Evolutionary conservation across 2,797 vertebrate genomes (phyloP), one percentile per base, ranked within the genome.

Genomic region (Phrynocephalus forsythii): DNA sequence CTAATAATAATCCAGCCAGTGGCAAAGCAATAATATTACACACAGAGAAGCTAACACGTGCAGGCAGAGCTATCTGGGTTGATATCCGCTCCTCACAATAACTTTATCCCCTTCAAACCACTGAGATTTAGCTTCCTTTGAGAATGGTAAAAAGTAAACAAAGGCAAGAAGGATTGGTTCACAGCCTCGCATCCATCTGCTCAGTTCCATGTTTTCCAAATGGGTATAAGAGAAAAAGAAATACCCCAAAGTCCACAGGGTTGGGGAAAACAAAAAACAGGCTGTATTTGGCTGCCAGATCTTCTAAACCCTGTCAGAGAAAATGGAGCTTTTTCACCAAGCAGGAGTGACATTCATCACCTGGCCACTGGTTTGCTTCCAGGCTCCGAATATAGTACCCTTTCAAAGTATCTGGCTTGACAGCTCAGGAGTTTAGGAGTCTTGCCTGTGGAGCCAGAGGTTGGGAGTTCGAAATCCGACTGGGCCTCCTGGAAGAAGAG

Each of bases 141-240:
- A 94, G 93, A 91, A 92, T 33, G 92, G 92, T 44, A 44, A 44
- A 94, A 95, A 95, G 95, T 94, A 91, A 93, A 86, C 92, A 93
- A 93, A 95, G 92, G 93, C 87, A 94, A 92, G 94, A 94, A 91
- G 81, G 94, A 93, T 94, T 92, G 85, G 82, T 90, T 93, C 80
- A 38, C n/a, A 93, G 86, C 88, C 92, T 91, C 87, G 93, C 91
- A 93, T 92, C 78, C 6, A 48, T 92, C 93, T 87, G 94, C 77
- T 91, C 13, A 56, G 84, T 88, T 92, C 95, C 94, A 94, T 93
- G 84, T 90, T 86, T 44, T 82, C 1, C 91, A 95, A 94, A 96
- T 95, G 93, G 91, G 90, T 63, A 68, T 86, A 3, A 88, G 87
- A 93, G 93, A 93, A 94, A 92, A 95, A 94, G 0, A 22, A 92